phyloP scores from a whole-genome alignment of 2,113 vertebrate species.

The Ammodytes dubius region DNA sequence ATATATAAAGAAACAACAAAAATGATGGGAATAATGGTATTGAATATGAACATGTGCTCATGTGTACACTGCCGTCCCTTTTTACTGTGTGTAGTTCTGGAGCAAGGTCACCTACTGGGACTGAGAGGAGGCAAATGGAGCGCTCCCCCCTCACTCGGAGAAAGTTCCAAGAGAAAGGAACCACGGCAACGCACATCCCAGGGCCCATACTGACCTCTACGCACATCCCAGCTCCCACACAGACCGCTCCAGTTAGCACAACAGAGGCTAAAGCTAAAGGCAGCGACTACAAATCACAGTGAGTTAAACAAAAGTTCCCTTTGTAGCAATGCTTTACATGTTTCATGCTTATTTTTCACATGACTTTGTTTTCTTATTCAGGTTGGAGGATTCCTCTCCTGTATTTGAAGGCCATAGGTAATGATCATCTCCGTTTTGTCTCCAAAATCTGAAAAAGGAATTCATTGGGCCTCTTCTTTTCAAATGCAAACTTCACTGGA shows the following conservation, averaged over 20 bases:
- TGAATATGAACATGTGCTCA: no score
- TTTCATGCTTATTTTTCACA: not conserved
- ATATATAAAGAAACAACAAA: no score
- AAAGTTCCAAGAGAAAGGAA: slow-evolving; percentile 67
- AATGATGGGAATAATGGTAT: no score
- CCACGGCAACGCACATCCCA: slow-evolving; percentile 38
- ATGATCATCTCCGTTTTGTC: not conserved
- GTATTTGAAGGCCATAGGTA: slow-evolving; percentile 75
- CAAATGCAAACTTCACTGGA: not conserved
- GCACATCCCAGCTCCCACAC: slow-evolving; percentile 46
- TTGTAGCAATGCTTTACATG: no score
- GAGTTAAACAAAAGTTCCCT: slow-evolving; percentile 5
- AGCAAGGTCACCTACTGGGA: slow-evolving; percentile 91
- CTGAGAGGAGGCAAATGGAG: slow-evolving; percentile 77
- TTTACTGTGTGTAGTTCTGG: slow-evolving; percentile 84
- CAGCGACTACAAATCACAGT: slow-evolving; percentile 57
- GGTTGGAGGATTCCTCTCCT: slow-evolving; percentile 57
- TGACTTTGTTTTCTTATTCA: slow-evolving; percentile 35
- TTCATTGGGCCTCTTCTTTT: not conserved
- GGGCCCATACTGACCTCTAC: slow-evolving; percentile 20
- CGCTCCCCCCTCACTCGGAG: slow-evolving; percentile 90
- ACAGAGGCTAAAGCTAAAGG: slow-evolving; percentile 57
- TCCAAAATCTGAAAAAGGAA: not conserved
- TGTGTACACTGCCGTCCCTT: not conserved
- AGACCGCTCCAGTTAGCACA: not conserved